Percentiles rank a stretch among this genome's conserved stretches.
phyloP scores from a whole-genome alignment of 1,140 invertebrate species.

The Thaumatotibia leucotreta region DNA sequence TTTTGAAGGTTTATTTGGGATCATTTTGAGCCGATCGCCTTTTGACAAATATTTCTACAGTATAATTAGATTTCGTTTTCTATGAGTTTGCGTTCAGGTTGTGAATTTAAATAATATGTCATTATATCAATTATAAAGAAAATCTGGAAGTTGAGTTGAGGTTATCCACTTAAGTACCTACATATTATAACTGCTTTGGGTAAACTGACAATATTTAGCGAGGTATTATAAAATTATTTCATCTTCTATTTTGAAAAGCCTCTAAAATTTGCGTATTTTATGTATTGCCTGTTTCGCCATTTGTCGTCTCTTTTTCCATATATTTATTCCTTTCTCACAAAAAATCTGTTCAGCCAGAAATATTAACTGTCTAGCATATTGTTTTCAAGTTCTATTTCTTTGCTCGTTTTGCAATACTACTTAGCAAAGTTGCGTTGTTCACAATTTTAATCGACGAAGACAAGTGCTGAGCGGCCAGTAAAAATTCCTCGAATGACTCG shows the following conservation, averaged over 20 bases:
- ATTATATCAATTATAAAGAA: background rate
- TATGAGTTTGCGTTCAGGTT: background rate
- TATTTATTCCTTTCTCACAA: background rate
- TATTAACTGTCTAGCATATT: background rate
- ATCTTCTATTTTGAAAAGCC: too few relatives aligned
- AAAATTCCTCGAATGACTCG: background rate
- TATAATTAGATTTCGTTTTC: slow-evolving; percentile 5
- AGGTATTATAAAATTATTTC: background rate
- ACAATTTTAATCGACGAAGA: background rate
- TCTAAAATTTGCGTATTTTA: too few relatives aligned
- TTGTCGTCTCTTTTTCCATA: too few relatives aligned
- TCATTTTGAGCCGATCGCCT: background rate
- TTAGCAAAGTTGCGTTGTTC: background rate
- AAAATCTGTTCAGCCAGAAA: background rate
- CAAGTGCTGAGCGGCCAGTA: background rate
- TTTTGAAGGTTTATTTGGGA: background rate
- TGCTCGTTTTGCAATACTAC: slow-evolving; percentile 11
- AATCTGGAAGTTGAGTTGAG: background rate
- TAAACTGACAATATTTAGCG: too few relatives aligned
- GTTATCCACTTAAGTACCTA: background rate
- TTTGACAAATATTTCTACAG: background rate
- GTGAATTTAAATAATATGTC: too few relatives aligned
- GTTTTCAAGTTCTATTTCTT: background rate
- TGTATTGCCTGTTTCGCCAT: too few relatives aligned
- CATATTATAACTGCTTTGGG: too few relatives aligned